Percentiles rank a stretch among this genome's conserved stretches.
phyloP scores from a whole-genome alignment of 2,797 vertebrate species.

The Mormyrus hasselquistii region DNA sequence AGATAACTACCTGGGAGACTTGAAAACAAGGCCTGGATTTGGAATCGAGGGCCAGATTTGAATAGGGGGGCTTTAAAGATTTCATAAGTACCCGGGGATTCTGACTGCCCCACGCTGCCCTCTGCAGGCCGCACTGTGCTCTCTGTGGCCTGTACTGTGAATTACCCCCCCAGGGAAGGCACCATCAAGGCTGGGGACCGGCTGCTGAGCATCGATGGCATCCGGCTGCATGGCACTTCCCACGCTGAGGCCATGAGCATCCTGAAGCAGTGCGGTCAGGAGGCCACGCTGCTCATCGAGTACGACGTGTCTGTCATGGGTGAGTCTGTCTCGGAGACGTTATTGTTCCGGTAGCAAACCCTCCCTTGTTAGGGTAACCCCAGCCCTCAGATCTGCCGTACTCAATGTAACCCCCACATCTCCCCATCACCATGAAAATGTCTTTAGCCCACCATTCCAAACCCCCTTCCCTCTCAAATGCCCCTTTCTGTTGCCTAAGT shows the following conservation, averaged over 20 bases:
- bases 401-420: background rate
- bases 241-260: slow-evolving; percentile 93
- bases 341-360: background rate
- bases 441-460: background rate
- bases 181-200: slow-evolving; percentile 90
- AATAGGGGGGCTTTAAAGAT: background rate
- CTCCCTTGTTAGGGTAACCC: background rate
- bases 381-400: background rate
- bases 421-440: background rate
- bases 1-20: too few species aligned
- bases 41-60: too few species aligned
- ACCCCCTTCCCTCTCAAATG: background rate
- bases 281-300: slow-evolving; percentile 87
- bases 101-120: background rate
- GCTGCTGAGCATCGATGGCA: slow-evolving; percentile 89
- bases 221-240: slow-evolving; percentile 85
- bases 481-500: background rate
- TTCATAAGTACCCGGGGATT: background rate
- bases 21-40: too few species aligned
- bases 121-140: background rate
- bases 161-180: slow-evolving; percentile 69
- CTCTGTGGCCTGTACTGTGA: background rate
- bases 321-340: slow-evolving; percentile 50
- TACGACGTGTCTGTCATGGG: slow-evolving; percentile 97
- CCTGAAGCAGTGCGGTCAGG: slow-evolving; percentile 94